phyloP scores from a whole-genome alignment of 2,113 vertebrate species.

The Aleadryas rufinucha region DNA sequence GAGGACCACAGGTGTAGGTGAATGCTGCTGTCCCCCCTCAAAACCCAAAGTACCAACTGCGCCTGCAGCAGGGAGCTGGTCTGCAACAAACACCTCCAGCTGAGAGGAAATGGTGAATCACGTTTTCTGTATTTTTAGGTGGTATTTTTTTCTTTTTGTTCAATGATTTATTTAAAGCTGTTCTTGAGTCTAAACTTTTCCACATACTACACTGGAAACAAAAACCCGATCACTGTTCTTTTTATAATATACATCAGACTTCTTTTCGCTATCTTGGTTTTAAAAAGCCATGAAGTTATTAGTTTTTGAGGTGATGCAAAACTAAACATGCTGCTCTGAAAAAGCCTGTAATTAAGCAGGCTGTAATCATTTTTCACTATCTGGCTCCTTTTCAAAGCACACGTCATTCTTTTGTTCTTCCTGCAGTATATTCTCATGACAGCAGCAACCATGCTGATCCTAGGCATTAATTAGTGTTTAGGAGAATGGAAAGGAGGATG shows the following conservation, averaged over 20 bases:
- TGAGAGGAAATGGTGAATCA: background rate
- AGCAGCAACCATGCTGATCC: constrained; percentile 27
- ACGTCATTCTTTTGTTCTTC: constrained; percentile 55
- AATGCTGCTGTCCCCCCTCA: rapidly evolving
- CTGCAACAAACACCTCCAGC: background rate
- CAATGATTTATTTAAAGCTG: background rate
- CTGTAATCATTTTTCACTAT: constrained; percentile 32
- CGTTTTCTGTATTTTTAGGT: background rate
- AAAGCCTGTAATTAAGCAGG: constrained; percentile 40
- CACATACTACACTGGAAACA: background rate
- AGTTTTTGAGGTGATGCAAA: constrained; percentile 40
- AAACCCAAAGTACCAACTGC: background rate
- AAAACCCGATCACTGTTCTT: rapidly evolving
- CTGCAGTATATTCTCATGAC: background rate
- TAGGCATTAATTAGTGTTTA: constrained; percentile 49
- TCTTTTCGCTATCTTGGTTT: background rate
- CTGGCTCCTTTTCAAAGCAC: constrained; percentile 25
- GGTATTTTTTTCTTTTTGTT: background rate
- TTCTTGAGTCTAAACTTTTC: background rate
- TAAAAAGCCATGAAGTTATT: background rate
- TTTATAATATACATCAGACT: background rate
- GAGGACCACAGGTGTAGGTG: rapidly evolving
- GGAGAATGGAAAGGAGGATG: background rate
- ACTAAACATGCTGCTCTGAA: constrained; percentile 37
- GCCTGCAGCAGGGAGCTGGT: background rate